These are phyloP conservation scores for Zoanthus solanderi DNA, from an alignment of 92 coral and sea anemone species.

Conservation along the genomic window DNA sequence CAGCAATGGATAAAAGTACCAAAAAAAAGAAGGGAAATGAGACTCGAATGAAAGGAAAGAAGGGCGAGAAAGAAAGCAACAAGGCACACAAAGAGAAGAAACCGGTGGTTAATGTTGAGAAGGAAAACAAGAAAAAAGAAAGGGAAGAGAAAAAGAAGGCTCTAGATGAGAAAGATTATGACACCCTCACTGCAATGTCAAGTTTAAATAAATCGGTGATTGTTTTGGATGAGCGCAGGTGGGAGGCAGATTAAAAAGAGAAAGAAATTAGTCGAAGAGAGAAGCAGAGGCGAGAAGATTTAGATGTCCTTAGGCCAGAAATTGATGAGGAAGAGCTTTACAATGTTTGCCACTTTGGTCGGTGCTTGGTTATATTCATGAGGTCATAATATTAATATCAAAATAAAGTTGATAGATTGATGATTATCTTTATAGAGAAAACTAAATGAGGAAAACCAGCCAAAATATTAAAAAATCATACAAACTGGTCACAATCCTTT, in stretches of 20 bases:
- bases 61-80: background rate
- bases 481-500: no score
- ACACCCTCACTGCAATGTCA: background rate
- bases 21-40: background rate
- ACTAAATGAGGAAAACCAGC: background rate
- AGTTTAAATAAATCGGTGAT: background rate
- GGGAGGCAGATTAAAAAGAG: background rate
- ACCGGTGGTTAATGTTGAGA: slow-evolving; percentile 7
- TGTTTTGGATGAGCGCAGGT: background rate
- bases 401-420: background rate
- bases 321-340: background rate
- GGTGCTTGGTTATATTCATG: background rate
- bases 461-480: background rate
- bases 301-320: background rate
- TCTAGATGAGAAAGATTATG: background rate
- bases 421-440: background rate
- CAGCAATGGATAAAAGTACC: background rate
- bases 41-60: background rate
- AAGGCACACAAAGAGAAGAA: background rate
- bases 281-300: background rate
- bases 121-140: slow-evolving; percentile 2
- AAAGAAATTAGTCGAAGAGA: background rate
- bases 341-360: background rate
- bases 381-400: background rate
- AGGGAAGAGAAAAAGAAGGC: slow-evolving; percentile 10